phyloP scores from a whole-genome alignment of 2,888 invertebrate genomes.

The Agrochola lychnidis region DNA sequence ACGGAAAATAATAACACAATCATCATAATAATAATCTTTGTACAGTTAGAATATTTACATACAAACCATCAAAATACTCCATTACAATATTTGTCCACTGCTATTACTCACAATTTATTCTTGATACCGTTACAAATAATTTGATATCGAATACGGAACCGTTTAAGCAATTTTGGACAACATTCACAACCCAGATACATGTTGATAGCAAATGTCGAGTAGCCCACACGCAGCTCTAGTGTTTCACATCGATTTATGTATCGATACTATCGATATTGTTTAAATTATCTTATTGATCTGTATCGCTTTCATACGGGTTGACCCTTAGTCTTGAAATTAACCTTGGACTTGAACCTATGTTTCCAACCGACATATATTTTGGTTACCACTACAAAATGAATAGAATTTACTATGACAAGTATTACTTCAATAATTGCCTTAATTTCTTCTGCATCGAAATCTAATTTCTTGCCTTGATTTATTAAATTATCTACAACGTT shows the following conservation, averaged over 20 bases:
- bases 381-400: neutral
- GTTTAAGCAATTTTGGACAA: conserved; percentile 62
- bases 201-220: conserved; percentile 55
- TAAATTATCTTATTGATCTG: conserved; percentile 46
- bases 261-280: conserved; percentile 49
- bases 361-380: neutral
- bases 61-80: conserved; percentile 35
- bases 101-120: conserved; percentile 59
- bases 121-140: conserved; percentile 63
- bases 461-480: neutral
- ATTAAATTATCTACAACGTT: neutral
- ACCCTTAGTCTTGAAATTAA: conserved; percentile 3
- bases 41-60: conserved; percentile 57
- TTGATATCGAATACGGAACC: conserved; percentile 53
- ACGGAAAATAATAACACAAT: conserved; percentile 27
- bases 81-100: conserved; percentile 51
- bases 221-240: conserved; percentile 60
- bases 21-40: conserved; percentile 32
- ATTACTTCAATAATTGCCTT: neutral
- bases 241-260: conserved; percentile 56
- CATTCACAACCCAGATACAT: conserved; percentile 61
- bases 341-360: neutral
- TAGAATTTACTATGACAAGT: neutral
- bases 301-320: conserved; percentile 32
- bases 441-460: neutral